Base-by-base conservation (phyloP, 2,888 invertebrate species). In the Tenodera sinensis region DNA sequence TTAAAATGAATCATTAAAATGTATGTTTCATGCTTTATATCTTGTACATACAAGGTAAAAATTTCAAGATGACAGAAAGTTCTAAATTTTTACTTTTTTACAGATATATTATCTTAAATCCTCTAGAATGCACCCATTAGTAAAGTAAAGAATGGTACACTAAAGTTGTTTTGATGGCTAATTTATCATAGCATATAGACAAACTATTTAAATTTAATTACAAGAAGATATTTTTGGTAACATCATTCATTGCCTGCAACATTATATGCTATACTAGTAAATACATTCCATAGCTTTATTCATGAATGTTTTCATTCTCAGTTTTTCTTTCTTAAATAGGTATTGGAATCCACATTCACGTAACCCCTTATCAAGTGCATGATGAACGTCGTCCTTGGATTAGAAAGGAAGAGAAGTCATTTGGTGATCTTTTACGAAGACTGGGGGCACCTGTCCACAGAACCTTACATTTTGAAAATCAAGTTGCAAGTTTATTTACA, bases 351-450 rank as follows among this genome's bases (percentile, higher is more conserved):
- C 95, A 95, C 92, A 95, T 98, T 83, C 97, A 98, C 93, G 97
- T 98, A 89, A 97, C 98, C 83, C 98, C 98, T n/a, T 98, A 98
- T 94, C 98, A 98, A 94, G 96, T 98, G 89, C 94, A 95, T 91
- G 98, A 98, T 92, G 95, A 96, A 90, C 94, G 96, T 47, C 94
- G 98, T 89, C 97, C 97, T 14, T 98, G 98, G 97, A 97, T 98
- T 92, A 95, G 96, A 25, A 95, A 96, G 91, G 98, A 98, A 93
- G 97, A 98, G 93, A 96, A 95, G 91, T 94, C 95, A 0, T 98
- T 98, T 93, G 95, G 96, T 1, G 94, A 95, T 42, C 94, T 95
- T 91, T 94, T 98, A 86, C 94, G 94, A 91, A 94, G 95, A 91
- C 93, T 97, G 3, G 96, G 96, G 84, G 96, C 96, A 4, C 95